Evolutionary conservation across 2,797 vertebrate species (phyloP), one percentile per base, ranked within the genome.

Genomic region (Macroramphosus scolopax): DNA sequence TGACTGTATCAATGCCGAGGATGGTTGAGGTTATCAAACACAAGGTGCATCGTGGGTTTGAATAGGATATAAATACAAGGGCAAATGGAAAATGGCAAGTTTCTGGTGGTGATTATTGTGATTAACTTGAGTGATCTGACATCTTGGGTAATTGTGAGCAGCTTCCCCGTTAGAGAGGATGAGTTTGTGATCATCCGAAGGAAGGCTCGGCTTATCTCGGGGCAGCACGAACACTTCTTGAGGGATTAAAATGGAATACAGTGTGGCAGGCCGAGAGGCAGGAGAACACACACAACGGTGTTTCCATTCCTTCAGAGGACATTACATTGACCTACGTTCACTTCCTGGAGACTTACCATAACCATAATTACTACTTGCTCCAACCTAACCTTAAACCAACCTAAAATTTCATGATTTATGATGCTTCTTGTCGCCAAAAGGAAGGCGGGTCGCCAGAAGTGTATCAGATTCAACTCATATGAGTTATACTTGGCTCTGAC

Each of bases 61-160:
- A 89, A 89, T 89, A 22, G 20, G 20, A 22, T 22, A 40, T 13
- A 8, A n/a, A 17, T n/a, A 15, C 9, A 36, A 36, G 14, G 8
- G 1, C 8, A 12, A 83, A 67, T 35, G 65, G 72, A 65, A 70
- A 66, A 68, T n/a, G n/a, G 69, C 59, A 62, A 72, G 70, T 71
- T 75, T 75, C 59, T 15, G 26, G 62, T n/a, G 65, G 69, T 80
- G 73, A 87, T 87, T 86, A 83, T 85, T 86, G 81, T 83, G 84
- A 87, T 89, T 89, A 87, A 51, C 70, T 51, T 63, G 82, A 85
- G 68, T 65, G 83, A 80, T 63, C 81, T 81, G 81, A 84, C 83
- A 77, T 78, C 68, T 74, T 1, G 31, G 48, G 67, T 85, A 80
- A 85, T 86, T 82, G 80, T 78, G 72, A 77, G 52, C 75, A 67